Conservation (phyloP, 2,888 invertebrate species). For the Drosophila kuntzei region DNA sequence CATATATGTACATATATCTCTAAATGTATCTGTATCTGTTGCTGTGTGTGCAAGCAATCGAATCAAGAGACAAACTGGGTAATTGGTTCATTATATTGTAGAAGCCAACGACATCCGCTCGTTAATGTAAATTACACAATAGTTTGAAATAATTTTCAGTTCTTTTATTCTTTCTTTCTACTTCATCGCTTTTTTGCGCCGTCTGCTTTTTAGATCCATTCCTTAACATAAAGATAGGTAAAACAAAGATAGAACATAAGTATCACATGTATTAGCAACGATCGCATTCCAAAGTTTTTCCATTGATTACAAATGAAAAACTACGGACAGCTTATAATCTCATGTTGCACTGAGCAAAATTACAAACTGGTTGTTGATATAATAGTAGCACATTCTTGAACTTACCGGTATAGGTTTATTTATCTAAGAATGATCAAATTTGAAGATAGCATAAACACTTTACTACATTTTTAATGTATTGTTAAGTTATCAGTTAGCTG, state of each 20-base stretch:
- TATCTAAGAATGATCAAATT: not conserved
- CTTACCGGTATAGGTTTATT: not conserved
- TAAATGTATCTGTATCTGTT: conserved; percentile 21
- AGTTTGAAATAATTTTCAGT: conserved; percentile 57
- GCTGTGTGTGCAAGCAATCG: conserved; percentile 66
- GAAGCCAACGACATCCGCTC: conserved; percentile 79
- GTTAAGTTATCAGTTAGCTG: too few relatives aligned
- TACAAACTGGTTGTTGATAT: not conserved
- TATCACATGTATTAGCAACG: conserved; percentile 1
- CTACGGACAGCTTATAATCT: not conserved
- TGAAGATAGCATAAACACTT: not conserved
- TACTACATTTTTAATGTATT: too few relatives aligned
- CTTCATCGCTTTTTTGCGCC: not conserved
- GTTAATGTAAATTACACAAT: conserved; percentile 80
- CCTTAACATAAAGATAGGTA: conserved; percentile 1
- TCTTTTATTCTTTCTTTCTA: not conserved
- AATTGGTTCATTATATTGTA: conserved; percentile 78
- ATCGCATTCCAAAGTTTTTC: conserved; percentile 7
- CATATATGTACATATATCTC: conserved; percentile 17
- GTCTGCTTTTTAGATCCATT: conserved; percentile 5
- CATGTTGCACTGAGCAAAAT: conserved; percentile 8
- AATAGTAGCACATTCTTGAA: not conserved
- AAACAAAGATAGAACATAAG: not conserved
- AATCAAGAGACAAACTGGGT: conserved; percentile 81
- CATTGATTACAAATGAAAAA: conserved; percentile 6